These are phyloP conservation scores for Trachemys scripta DNA, from an alignment of 2,113 vertebrate genomes.

Conservation along the genomic window DNA sequence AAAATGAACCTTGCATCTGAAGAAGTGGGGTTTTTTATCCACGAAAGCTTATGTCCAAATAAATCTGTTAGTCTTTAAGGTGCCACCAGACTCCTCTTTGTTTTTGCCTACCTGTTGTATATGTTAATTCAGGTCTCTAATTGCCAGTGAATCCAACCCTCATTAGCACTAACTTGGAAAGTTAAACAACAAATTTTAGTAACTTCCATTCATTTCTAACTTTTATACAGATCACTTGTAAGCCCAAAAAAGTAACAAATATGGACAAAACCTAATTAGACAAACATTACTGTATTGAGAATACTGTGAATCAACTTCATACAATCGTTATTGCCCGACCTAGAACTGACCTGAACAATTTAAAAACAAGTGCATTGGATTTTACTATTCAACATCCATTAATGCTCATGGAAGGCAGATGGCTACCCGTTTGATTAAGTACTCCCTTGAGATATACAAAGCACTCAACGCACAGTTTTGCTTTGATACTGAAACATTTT, in stretches of 20 bases:
- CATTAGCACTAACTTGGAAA: background rate
- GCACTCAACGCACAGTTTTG: background rate
- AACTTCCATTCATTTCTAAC: background rate
- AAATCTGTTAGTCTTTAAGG: too few species aligned
- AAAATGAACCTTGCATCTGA: too few species aligned
- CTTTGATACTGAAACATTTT: conserved; percentile 2
- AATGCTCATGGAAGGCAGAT: background rate
- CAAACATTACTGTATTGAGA: background rate
- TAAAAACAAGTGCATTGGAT: background rate
- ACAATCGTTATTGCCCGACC: background rate
- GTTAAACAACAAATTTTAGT: background rate
- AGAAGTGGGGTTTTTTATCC: too few species aligned
- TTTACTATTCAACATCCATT: background rate
- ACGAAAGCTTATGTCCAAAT: too few species aligned
- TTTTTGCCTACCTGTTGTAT: background rate
- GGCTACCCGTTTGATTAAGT: background rate
- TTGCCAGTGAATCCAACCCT: background rate
- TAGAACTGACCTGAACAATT: background rate
- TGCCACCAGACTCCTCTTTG: too few species aligned
- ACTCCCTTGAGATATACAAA: background rate
- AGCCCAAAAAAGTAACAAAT: background rate
- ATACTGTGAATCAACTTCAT: background rate
- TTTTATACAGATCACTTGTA: background rate
- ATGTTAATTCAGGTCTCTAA: background rate
- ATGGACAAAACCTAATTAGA: background rate